Evolutionary conservation across 2,888 invertebrate species (phyloP).

Genomic region (Nasonovia ribisnigri): DNA sequence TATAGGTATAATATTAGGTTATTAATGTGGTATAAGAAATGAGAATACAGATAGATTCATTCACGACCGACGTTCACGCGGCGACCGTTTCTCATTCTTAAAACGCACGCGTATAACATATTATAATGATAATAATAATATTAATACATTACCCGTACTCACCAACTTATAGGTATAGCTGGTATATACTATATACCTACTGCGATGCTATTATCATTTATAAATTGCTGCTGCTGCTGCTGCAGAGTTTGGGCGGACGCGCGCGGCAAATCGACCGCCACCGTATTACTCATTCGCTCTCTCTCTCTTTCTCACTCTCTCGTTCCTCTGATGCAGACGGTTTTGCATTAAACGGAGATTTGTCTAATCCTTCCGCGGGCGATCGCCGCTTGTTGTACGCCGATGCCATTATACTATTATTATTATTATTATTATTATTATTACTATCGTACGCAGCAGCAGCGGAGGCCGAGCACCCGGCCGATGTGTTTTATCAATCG

Average conservation of each 20-base stretch:
- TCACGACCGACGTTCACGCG: neutral
- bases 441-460: neutral
- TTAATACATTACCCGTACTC: neutral
- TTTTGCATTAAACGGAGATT: constrained; percentile 50
- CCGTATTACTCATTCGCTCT: constrained; percentile 27
- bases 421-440: neutral
- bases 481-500: neutral
- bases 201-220: neutral
- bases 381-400: neutral
- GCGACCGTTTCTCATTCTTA: constrained; percentile 1
- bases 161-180: too few relatives aligned
- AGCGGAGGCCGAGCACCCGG: neutral
- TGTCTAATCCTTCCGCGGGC: neutral
- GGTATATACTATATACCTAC: neutral
- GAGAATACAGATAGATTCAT: neutral
- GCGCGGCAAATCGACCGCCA: neutral
- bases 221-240: neutral
- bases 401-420: neutral
- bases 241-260: neutral
- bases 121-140: neutral
- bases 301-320: too few relatives aligned
- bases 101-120: neutral
- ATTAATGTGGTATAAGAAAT: neutral
- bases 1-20: neutral
- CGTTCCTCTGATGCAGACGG: neutral